Conservation (phyloP, 2,888 invertebrate species). For the Agrilus biguttatus region DNA sequence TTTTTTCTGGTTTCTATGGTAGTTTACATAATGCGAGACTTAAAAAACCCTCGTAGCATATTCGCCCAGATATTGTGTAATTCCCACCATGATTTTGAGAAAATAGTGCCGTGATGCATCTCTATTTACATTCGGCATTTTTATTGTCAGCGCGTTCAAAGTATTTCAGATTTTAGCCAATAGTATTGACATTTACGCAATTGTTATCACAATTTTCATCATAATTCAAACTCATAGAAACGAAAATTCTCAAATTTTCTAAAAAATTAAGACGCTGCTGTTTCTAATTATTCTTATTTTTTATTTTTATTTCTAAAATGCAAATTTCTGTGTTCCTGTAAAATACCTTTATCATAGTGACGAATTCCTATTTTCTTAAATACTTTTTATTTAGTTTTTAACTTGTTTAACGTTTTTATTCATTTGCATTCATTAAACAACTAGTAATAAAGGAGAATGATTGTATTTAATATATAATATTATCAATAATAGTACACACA, state of each 20-base stretch:
- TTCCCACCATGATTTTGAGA: slow-evolving; percentile 9
- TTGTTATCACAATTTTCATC: slow-evolving; percentile 11
- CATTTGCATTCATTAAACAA: too few species aligned
- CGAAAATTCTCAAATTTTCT: slow-evolving; percentile 20
- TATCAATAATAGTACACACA: too few species aligned
- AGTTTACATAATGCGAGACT: too few species aligned
- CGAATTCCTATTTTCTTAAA: too few species aligned
- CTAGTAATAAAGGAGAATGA: too few species aligned
- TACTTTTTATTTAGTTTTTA: too few species aligned
- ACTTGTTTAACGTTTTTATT: too few species aligned
- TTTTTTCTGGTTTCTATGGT: slow-evolving; percentile 21
- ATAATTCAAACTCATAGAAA: slow-evolving; percentile 20
- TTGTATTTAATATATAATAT: too few species aligned
- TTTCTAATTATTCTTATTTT: background rate
- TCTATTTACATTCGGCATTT: slow-evolving; percentile 15
- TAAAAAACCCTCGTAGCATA: slow-evolving; percentile 14
- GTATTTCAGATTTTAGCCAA: slow-evolving; percentile 19
- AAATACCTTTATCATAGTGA: too few species aligned
- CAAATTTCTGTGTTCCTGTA: too few species aligned
- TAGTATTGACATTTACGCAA: slow-evolving; percentile 15
- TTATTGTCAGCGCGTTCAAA: slow-evolving; percentile 17
- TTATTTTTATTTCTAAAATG: too few species aligned
- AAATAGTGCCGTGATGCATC: slow-evolving; percentile 14
- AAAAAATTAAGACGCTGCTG: background rate
- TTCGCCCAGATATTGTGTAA: slow-evolving; percentile 3